Conservation (phyloP, 2,113 vertebrate genomes). For the Corvus cornix region DNA sequence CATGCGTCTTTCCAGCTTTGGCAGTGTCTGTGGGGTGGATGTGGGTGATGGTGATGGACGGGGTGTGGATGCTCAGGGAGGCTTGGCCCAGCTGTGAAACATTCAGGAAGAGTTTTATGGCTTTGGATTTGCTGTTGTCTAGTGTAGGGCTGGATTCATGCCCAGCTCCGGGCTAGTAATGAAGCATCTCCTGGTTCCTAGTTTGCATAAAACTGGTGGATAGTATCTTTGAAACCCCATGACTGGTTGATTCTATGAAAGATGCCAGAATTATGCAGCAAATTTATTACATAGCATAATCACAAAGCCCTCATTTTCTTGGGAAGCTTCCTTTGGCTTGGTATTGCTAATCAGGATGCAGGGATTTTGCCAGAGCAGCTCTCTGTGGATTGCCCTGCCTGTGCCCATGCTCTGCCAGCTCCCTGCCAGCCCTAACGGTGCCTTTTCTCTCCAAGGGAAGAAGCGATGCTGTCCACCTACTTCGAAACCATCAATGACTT, state of each 20-base stretch:
- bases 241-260: not conserved
- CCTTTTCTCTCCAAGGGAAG: slow-evolving; percentile 85
- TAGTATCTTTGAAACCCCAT: not conserved
- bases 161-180: not conserved
- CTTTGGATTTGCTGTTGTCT: not conserved
- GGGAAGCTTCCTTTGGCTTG: not conserved
- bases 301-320: not conserved
- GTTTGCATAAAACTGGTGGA: not conserved
- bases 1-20: not conserved
- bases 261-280: not conserved
- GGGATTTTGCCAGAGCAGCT: not conserved
- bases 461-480: slow-evolving; percentile 96
- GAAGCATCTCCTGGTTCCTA: not conserved
- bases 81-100: not conserved
- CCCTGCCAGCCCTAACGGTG: slow-evolving; percentile 43
- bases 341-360: fast-evolving
- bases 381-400: not conserved
- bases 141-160: not conserved
- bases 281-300: not conserved
- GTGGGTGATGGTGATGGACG: not conserved
- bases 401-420: fast-evolving
- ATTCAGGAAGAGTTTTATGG: not conserved
- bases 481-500: slow-evolving; percentile 96
- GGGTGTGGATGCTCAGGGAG: not conserved
- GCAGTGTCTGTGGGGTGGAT: not conserved